Evolutionary conservation across 2,888 invertebrate species (phyloP).

Genomic region (Drosophila stalkeri): DNA sequence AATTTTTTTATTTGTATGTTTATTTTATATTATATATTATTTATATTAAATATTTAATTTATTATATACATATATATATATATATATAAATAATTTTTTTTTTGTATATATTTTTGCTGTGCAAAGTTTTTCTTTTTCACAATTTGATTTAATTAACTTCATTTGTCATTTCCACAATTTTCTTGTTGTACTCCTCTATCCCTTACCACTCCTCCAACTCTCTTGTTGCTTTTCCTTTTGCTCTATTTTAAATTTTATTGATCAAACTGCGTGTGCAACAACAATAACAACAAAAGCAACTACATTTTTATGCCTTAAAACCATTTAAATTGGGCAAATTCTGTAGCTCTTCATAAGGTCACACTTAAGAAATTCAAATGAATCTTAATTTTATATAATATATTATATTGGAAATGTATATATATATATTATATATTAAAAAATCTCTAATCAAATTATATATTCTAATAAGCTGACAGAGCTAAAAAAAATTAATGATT

Average conservation of each 20-base stretch:
- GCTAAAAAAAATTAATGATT: too few relatives aligned
- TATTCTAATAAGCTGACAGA: too few relatives aligned
- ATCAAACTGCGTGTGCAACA: slow-evolving; percentile 65
- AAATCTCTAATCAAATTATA: too few relatives aligned
- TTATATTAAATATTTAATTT: neutral
- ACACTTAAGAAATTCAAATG: too few relatives aligned
- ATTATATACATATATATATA: too few relatives aligned
- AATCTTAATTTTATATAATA: too few relatives aligned
- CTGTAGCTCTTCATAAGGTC: too few relatives aligned
- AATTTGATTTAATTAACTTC: neutral
- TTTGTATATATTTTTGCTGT: neutral
- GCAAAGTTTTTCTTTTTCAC: neutral
- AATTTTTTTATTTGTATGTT: too few relatives aligned
- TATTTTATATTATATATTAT: neutral
- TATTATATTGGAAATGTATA: too few relatives aligned
- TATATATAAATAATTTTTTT: neutral
- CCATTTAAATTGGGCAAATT: neutral
- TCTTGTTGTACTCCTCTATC: too few relatives aligned
- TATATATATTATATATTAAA: too few relatives aligned
- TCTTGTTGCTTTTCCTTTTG: slow-evolving; percentile 16
- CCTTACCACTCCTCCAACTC: neutral
- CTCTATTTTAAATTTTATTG: slow-evolving; percentile 72
- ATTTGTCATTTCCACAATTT: neutral
- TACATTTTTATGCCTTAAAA: neutral
- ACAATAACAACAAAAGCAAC: slow-evolving; percentile 20